Conservation (phyloP, 2,888 invertebrate genomes). For the Helleia helle region DNA sequence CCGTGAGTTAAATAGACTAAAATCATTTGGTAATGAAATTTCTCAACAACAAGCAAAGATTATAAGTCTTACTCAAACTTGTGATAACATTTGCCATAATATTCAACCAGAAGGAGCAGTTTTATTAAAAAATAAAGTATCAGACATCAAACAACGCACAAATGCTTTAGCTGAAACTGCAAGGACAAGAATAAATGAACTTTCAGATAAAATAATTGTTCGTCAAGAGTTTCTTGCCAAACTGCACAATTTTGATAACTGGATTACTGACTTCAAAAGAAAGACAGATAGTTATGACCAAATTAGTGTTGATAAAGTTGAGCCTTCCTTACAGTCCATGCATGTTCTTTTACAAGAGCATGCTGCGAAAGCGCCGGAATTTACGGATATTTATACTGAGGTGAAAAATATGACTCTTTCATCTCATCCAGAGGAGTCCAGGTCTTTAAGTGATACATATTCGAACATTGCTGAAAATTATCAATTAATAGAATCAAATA, state of each 20-base stretch:
- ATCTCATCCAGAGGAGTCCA: constrained; percentile 83
- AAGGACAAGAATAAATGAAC: constrained; percentile 82
- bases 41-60: constrained; percentile 89
- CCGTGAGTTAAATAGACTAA: constrained; percentile 82
- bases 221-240: constrained; percentile 89
- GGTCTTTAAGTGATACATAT: constrained; percentile 82
- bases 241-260: constrained; percentile 83
- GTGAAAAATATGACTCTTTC: constrained; percentile 82
- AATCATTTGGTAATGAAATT: constrained; percentile 88
- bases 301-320: constrained; percentile 86
- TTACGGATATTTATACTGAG: constrained; percentile 86
- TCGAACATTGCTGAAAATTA: constrained; percentile 84
- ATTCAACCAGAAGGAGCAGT: constrained; percentile 85
- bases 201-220: constrained; percentile 86
- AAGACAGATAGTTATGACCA: constrained; percentile 86
- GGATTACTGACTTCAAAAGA: constrained; percentile 82
- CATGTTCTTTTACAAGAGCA: constrained; percentile 89
- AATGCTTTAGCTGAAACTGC: constrained; percentile 84
- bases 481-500: constrained; percentile 81
- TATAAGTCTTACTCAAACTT: constrained; percentile 83
- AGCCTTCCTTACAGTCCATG: constrained; percentile 83
- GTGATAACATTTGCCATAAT: constrained; percentile 84
- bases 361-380: constrained; percentile 85
- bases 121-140: constrained; percentile 80
- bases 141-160: constrained; percentile 82